These are phyloP conservation scores for Melospiza melodia DNA, from an alignment of 2,113 vertebrate genomes.

Conservation along the genomic window DNA sequence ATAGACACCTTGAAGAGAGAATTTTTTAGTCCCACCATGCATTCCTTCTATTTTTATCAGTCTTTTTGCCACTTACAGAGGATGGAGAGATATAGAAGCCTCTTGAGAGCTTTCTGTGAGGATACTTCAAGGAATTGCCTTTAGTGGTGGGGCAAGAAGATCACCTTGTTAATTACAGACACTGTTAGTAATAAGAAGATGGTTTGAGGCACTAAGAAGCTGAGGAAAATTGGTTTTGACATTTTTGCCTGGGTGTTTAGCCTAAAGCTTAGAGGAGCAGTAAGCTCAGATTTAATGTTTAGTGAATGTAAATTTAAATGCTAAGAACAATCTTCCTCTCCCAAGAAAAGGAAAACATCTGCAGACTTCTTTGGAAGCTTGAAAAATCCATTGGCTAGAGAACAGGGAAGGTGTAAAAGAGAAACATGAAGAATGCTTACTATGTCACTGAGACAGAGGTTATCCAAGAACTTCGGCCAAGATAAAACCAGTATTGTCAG, in stretches of 20 bases:
- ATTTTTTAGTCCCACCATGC: neutral
- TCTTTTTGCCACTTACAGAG: neutral
- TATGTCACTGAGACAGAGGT: neutral
- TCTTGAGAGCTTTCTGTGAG: neutral
- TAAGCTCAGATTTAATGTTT: neutral
- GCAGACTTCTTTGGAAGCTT: neutral
- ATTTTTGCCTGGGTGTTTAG: neutral
- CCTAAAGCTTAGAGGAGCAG: neutral
- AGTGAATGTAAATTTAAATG: neutral
- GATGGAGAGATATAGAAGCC: neutral
- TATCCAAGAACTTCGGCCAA: neutral
- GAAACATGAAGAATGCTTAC: neutral
- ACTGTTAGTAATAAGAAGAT: neutral
- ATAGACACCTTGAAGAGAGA: neutral
- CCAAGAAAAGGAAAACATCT: neutral
- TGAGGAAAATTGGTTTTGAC: neutral
- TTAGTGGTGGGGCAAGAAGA: too few relatives aligned
- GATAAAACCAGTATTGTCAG: neutral
- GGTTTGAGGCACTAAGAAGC: neutral
- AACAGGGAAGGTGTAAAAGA: neutral
- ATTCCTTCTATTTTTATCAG: neutral
- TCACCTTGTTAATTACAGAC: neutral
- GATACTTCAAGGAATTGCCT: neutral
- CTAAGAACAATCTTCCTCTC: neutral
- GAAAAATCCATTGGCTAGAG: neutral